Base-by-base conservation (phyloP, 1,140 invertebrate genomes). In the Cardiocondyla obscurior region DNA sequence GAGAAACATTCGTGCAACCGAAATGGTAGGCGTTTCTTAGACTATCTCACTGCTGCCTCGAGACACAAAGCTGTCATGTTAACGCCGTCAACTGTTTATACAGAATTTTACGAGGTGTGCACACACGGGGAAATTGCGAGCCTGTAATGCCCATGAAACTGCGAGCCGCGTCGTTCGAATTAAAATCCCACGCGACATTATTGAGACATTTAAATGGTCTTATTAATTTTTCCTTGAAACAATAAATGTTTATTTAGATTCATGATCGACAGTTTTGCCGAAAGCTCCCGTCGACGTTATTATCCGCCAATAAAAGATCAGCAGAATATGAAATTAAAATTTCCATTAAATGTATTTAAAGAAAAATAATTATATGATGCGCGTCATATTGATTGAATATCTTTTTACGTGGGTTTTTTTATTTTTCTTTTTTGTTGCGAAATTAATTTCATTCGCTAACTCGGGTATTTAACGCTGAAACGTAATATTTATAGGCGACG, bases 11-110 rank as follows among this genome's bases (percentile, higher is more conserved):
- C 46, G 22, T 46, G 33, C 36, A 28, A 30, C 62, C 30, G 46
- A 28, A 79, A 67, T 79, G 42, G 64, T 30, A 73, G 67, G 53
- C 55, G 30, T 60, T 14, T 58, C 55, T 30, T 42, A 73, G 55
- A 73, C 77, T 53, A 58, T 58, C 14, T 72, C 49, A 58, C 12
- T 22, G 51, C 22, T 36, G 39, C n/a, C 49, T 44, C 67, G 55
- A 60, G 55, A 72, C 51, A 73, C 77, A 73, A 81, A 73, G 67
- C 82, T 46, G 82, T 83, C 62, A 44, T 42, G 72, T 83, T 79
- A 76, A 79, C 58, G 73, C 49, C 39, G 81, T 83, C 57, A 69
- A 79, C 44, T 30, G 46, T 69, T 57, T 46, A 55, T 6, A 36
- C n/a, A 46, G 36, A 65, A 79, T 62, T 49, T 81, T 83, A 79